Evolutionary conservation across 92 coral and sea anemone genomes (phyloP).

Genomic region (Montipora capitata): DNA sequence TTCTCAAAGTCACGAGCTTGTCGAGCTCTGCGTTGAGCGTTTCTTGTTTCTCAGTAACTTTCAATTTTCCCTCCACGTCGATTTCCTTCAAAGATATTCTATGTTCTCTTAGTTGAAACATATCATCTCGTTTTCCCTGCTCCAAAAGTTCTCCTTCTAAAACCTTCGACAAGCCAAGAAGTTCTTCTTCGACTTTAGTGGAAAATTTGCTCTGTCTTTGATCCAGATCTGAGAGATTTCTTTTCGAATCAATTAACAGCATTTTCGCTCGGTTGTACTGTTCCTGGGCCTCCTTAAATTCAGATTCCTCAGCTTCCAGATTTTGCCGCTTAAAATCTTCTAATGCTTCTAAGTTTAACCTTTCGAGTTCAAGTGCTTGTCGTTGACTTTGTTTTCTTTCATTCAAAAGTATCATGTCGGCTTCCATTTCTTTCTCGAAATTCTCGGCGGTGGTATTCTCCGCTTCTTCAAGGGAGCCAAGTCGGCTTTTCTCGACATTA

Average conservation of each 20-base stretch:
- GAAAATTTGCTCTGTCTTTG: slow-evolving; percentile 71
- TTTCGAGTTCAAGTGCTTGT: slow-evolving; percentile 80
- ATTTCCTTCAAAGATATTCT: slow-evolving; percentile 85
- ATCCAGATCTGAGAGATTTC: slow-evolving; percentile 79
- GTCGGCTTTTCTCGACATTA: slow-evolving; percentile 58
- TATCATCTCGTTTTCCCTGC: slow-evolving; percentile 75
- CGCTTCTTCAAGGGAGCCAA: slow-evolving; percentile 77
- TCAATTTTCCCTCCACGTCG: slow-evolving; percentile 88
- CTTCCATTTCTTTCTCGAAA: slow-evolving; percentile 80
- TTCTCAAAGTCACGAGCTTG: slow-evolving; percentile 60
- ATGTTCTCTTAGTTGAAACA: slow-evolving; percentile 77
- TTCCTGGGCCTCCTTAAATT: slow-evolving; percentile 85
- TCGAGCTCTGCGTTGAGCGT: slow-evolving; percentile 64
- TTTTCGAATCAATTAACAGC: slow-evolving; percentile 76
- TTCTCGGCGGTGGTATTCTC: slow-evolving; percentile 69
- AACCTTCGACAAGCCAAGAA: slow-evolving; percentile 76
- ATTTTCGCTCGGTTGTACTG: slow-evolving; percentile 83
- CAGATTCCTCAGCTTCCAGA: slow-evolving; percentile 82
- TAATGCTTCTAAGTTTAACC: slow-evolving; percentile 75
- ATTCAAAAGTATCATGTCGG: slow-evolving; percentile 58
- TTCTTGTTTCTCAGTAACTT: slow-evolving; percentile 85
- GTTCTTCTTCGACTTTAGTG: slow-evolving; percentile 67
- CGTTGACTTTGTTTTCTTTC: slow-evolving; percentile 70
- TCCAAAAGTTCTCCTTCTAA: slow-evolving; percentile 80
- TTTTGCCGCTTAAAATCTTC: slow-evolving; percentile 78